These are phyloP conservation scores for Drosophila picticornis DNA, from an alignment of 2,888 invertebrate species.

Conservation along the genomic window DNA sequence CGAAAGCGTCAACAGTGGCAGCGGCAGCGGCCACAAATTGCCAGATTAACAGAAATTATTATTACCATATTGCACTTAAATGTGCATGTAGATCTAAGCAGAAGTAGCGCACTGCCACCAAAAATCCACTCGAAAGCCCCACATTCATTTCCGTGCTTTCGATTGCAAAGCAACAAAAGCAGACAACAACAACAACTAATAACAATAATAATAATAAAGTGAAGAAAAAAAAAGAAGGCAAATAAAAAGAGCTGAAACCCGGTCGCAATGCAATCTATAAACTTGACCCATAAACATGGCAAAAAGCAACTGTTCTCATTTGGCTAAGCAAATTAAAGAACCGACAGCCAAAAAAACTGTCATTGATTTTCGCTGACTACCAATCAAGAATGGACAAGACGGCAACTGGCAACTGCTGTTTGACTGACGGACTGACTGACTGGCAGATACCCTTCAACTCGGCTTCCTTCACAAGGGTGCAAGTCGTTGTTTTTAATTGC, in stretches of 20 bases:
- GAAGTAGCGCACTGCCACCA: conserved; percentile 45
- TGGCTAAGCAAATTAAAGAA: conserved; percentile 17
- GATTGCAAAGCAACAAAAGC: conserved; percentile 37
- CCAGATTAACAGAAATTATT: conserved; percentile 63
- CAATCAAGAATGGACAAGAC: conserved; percentile 2
- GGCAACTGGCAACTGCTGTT: neutral
- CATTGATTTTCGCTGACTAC: conserved; percentile 52
- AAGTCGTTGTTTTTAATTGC: conserved; percentile 37
- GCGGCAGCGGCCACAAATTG: conserved; percentile 30
- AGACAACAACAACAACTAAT: neutral
- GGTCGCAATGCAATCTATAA: conserved; percentile 74
- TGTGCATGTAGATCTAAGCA: neutral
- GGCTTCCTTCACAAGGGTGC: neutral
- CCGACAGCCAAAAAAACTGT: conserved; percentile 11
- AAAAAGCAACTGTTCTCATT: conserved; percentile 24
- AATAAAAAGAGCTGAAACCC: conserved; percentile 24
- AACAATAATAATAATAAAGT: conserved; percentile 1
- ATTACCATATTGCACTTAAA: conserved; percentile 10
- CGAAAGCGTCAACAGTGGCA: conserved; percentile 22
- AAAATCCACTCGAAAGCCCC: conserved; percentile 7
- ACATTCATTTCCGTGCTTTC: conserved; percentile 64
- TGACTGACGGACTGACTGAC: neutral
- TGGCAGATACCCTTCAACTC: neutral
- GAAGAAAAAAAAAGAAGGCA: neutral
- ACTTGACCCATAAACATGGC: conserved; percentile 71